These are phyloP conservation scores for Chironomus tentans DNA, from an alignment of 2,888 invertebrate genomes.

Conservation along the genomic window DNA sequence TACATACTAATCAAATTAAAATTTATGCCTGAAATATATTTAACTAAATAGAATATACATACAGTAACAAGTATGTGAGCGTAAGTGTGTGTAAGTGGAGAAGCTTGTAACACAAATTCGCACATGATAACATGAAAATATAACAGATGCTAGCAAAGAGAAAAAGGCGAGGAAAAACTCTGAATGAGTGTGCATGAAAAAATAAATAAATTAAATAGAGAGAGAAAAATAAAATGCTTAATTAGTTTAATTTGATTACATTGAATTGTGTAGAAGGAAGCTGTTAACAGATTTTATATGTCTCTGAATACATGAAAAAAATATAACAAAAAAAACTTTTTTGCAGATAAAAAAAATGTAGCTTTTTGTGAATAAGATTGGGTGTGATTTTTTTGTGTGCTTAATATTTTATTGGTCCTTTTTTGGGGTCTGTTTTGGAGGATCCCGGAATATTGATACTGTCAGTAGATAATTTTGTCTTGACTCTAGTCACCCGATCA, in stretches of 20 bases:
- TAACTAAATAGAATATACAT: neutral
- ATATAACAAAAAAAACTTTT: neutral
- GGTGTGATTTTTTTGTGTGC: neutral
- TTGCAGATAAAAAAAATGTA: neutral
- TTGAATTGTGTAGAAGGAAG: neutral
- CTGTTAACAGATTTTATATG: neutral
- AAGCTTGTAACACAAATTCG: neutral
- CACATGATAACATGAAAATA: neutral
- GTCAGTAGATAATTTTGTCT: too few species aligned
- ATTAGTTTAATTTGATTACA: conserved; percentile 8
- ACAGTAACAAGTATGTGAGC: neutral
- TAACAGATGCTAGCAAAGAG: neutral
- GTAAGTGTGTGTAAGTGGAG: neutral
- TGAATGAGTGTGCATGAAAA: neutral
- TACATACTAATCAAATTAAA: neutral
- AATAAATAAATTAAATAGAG: neutral
- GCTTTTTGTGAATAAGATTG: neutral
- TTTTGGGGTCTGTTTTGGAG: neutral
- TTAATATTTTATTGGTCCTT: too few species aligned
- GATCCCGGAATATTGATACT: neutral
- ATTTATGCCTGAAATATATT: neutral
- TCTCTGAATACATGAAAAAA: neutral
- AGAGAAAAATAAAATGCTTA: neutral
- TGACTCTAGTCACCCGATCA: too few species aligned
- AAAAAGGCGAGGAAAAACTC: too few species aligned